Evolutionary conservation across 2,888 invertebrate genomes (phyloP).

Genomic region (Polydrusus tereticollis): DNA sequence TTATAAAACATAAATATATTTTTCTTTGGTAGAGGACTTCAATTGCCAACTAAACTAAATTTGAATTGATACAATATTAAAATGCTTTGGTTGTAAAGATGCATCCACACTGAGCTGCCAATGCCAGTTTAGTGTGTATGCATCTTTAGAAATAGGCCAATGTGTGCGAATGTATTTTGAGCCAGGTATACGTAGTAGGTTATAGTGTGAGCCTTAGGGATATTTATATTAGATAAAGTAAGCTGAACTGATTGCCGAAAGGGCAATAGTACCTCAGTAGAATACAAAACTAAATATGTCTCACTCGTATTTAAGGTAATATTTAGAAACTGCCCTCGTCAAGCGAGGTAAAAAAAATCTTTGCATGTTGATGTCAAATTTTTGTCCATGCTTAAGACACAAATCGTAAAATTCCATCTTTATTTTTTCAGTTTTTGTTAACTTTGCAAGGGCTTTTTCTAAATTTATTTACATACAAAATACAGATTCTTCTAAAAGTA

Average conservation of each 20-base stretch:
- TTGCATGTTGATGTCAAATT: too few relatives aligned
- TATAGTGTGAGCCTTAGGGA: conserved; percentile 14
- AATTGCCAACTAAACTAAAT: not conserved
- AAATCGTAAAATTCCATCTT: too few relatives aligned
- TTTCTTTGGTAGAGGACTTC: too few relatives aligned
- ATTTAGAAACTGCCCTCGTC: conserved; percentile 4
- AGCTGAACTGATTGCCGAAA: conserved; percentile 10
- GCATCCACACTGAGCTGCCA: too few relatives aligned
- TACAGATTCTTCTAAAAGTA: conserved; percentile 1
- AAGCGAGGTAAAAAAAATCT: too few relatives aligned
- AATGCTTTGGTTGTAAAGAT: not conserved
- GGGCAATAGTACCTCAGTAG: conserved; percentile 9
- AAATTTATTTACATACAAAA: conserved; percentile 16
- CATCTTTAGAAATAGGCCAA: not conserved
- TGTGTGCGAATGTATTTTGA: not conserved
- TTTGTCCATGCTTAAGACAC: too few relatives aligned
- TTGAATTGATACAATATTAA: not conserved
- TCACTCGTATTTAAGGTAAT: conserved; percentile 1
- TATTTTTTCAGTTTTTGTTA: too few relatives aligned
- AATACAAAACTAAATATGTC: conserved; percentile 16
- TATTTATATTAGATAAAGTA: conserved; percentile 8
- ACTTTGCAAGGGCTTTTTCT: not conserved
- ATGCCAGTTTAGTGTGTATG: not conserved
- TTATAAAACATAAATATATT: too few relatives aligned
- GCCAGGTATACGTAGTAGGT: conserved; percentile 14